Evolutionary conservation across 2,888 invertebrate species (phyloP), one percentile per base, ranked within the genome.

Genomic region (Frankliniella intonsa): DNA sequence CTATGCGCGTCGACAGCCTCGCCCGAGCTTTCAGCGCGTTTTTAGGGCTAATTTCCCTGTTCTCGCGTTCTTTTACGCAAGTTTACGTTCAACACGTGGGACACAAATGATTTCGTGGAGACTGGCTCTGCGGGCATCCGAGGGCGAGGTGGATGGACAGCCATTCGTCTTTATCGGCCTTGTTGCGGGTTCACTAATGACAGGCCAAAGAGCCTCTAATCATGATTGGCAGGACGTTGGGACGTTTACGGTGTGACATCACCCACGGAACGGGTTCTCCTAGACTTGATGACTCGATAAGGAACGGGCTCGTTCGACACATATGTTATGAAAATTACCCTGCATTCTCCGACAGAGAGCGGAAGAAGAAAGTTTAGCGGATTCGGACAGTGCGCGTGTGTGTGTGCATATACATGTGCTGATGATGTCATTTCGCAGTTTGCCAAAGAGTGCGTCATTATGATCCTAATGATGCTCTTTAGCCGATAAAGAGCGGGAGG

Each of bases 241-340:
- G 7, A n/a, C 69, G 69, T 69, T 69, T 76, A 25, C 25, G 69
- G 12, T 25, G 69, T 76, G 69, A 76, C 69, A 25, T 76, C 69
- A 76, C 69, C 69, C 69, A 76, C 69, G 69, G 69, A 76, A 76
- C 69, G 69, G 69, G 69, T 76, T 55, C 38, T 76, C 69, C 69
- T 76, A 76, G 69, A 22, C 9, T 25, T 12, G 25, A 25, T 25
- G 69, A 76, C 69, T 76, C 69, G 69, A 76, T 76, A 76, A 76
- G 10, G 69, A 76, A 76, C 69, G 69, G 25, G 69, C 69, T 76
- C 25, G 25, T 25, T 76, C 25, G 69, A 76, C 69, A 76, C 22
- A 76, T 25, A 76, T 25, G 69, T 76, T 76, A 76, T 76, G 69
- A 76, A 76, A 76, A 76, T 76, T 25, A 22, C 69, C 22, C 69